Evolutionary conservation across 2,113 vertebrate genomes (phyloP), one percentile per base, ranked within the genome.

Genomic region (Pao palembangensis): DNA sequence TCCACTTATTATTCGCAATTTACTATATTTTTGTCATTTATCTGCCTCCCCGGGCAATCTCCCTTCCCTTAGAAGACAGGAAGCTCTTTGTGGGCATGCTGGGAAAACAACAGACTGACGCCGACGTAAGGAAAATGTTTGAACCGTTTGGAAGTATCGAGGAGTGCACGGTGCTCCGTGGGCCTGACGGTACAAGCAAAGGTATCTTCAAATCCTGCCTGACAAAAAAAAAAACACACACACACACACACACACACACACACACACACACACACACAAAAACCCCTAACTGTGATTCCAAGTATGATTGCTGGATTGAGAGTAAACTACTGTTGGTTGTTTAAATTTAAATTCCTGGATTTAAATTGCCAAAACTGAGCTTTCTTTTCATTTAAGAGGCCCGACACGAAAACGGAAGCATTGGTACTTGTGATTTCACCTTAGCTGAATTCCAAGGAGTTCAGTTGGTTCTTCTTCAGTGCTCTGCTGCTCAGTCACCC

Each of bases 21-120:
- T 34, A 14, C 60, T 60, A 52, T 58, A 6, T 65, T 55, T 46
- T 55, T 17, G 14, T 23, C 18, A 14, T 23, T 16, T 14, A 16
- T 23, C 51, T 73, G 51, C 62, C 55, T 75, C 55, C 71, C 52
- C 23, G 61, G 71, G 20, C 48, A 42, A 69, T 85, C 67, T 86
- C 64, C 79, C 89, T 93, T 89, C 84, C 85, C 89, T 90, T 89
- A 96, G 93, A 95, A 93, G 95, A 96, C 89, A 96, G 96, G 92
- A 98, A 98, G 93, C 92, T 98, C 86, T 98, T 98, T 90, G 93
- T 98, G 81, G 96, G 96, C 72, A 96, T 98, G 91, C 94, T 98
- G 88, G 95, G 95, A 53, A 93, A 96, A 71, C 94, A 97, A 88
- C 93, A 97, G 91, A 93, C 96, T 57, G 96, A 98, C 80, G 80